Percentiles rank a stretch among this genome's conserved stretches.
Conservation (phyloP, 1,140 invertebrate genomes). For the Anoplolepis gracilipes region DNA sequence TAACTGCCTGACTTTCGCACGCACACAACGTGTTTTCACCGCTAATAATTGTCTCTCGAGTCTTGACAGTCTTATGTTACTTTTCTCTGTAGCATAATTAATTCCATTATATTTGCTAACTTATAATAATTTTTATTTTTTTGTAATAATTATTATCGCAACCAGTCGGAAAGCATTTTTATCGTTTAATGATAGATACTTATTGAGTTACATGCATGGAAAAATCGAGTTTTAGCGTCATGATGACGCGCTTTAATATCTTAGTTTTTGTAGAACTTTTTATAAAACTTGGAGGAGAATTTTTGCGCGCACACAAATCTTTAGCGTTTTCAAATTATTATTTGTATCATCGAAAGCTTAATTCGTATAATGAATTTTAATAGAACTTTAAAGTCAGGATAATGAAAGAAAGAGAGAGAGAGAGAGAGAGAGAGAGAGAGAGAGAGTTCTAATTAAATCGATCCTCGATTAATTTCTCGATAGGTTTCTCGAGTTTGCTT, state of each 20-base stretch:
- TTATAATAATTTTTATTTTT: constrained; percentile 9
- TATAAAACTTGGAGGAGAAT: background rate
- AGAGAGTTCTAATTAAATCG: constrained; percentile 9
- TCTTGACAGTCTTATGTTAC: constrained; percentile 28
- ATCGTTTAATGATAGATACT: constrained; percentile 8
- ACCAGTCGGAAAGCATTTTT: background rate
- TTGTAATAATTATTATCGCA: constrained; percentile 5
- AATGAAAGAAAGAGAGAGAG: too few relatives aligned
- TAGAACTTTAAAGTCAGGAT: background rate
- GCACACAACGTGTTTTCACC: constrained; percentile 21
- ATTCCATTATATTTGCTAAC: background rate
- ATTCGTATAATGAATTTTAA: background rate
- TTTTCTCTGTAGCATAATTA: constrained; percentile 36
- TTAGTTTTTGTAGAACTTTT: background rate
- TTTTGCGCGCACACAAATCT: background rate
- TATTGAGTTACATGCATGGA: constrained; percentile 35
- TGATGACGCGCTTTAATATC: constrained; percentile 23
- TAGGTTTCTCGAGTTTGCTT: background rate
- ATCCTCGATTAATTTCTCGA: constrained; percentile 24
- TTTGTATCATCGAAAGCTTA: background rate
- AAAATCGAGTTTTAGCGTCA: background rate
- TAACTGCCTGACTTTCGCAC: constrained; percentile 19
- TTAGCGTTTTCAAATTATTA: constrained; percentile 2
- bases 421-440: too few relatives aligned
- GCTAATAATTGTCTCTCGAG: constrained; percentile 22